Evolutionary conservation across 2,113 vertebrate genomes (phyloP), one percentile per base, ranked within the genome.

Genomic region (Cyanoderma ruficeps): DNA sequence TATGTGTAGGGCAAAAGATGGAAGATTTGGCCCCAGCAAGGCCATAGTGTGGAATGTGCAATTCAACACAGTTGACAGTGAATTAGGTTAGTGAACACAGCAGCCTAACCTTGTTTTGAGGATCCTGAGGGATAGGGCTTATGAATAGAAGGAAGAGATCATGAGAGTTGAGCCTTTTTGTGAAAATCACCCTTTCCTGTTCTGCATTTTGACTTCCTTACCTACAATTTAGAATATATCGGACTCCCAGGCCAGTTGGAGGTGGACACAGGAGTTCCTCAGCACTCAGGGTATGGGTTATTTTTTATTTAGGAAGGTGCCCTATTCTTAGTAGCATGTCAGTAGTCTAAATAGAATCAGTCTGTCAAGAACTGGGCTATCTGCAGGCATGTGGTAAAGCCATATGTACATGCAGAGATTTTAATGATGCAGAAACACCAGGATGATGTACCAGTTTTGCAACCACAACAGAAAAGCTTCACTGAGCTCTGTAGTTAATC

Each of bases 391-490:
- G 46, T 46, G 55, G 64, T 44, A 87, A 94, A 84, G 31, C 56
- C 44, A 46, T 94, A 78, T 60, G 80, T 81, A 87, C 86, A 60
- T 35, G 55, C 23, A n/a, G 95, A 95, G 71, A 81, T 90, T 86
- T 94, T 94, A 93, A 80, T 90, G 64, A 44, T 78, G 47, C 81
- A 64, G 76, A 64, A 90, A 92, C 79, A 71, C 39, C 39, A 37
- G 60, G 67, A 70, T 56, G 78, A 81, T 0, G 0, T 74, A 81
- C 28, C 64, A 49, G 63, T 77, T 90, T 63, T 77, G 56, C 87
- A 55, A 9, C 65, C 49, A 49, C 63, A 77, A 77, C 49, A 37
- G 49, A 76, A 83, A 77, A 70, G 56, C 71, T 90, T 70, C 49
- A 42, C 42, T 90, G 79, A 63, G 31, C 59, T 37, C 10, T 39